A percentile compares a stretch with the other conserved stretches of the same genome.
Evolutionary conservation across 2,888 invertebrate species (phyloP).

Genomic region (Adelognathus sp.): DNA sequence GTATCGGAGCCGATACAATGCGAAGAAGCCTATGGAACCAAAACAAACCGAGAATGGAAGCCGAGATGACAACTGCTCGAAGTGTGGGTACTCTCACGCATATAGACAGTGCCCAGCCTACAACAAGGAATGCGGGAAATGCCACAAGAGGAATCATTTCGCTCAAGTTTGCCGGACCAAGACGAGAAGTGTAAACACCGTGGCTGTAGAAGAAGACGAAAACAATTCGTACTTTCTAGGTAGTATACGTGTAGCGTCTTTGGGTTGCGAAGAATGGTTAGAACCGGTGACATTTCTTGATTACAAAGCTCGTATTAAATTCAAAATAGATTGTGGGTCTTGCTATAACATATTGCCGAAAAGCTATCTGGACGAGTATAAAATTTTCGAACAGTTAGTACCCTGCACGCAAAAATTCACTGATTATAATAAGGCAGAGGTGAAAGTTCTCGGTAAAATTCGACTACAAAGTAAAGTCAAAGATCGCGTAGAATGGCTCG

Average conservation of each 20-base stretch:
- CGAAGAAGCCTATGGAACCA: not conserved
- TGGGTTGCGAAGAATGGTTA: not conserved
- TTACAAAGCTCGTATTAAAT: not conserved
- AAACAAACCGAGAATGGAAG: conserved; percentile 2
- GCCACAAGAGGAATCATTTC: conserved; percentile 46
- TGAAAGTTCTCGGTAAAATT: conserved; percentile 27
- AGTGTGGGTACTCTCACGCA: conserved; percentile 34
- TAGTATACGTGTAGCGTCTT: conserved; percentile 2
- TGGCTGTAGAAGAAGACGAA: not conserved
- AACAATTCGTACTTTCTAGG: conserved; percentile 5
- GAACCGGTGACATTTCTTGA: conserved; percentile 6
- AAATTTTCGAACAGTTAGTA: not conserved
- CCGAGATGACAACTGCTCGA: conserved; percentile 16
- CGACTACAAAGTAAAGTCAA: conserved; percentile 6
- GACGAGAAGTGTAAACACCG: conserved; percentile 1
- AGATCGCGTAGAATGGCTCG: conserved; percentile 2
- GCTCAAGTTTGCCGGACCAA: conserved; percentile 34
- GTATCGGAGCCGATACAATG: not conserved
- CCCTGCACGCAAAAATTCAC: not conserved
- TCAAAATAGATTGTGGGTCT: conserved; percentile 14
- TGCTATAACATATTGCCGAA: conserved; percentile 4
- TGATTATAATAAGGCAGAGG: conserved; percentile 15
- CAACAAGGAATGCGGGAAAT: conserved; percentile 37
- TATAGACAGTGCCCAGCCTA: conserved; percentile 40
- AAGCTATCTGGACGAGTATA: not conserved